Evolutionary conservation across 1,140 invertebrate species (phyloP), one percentile per base, ranked within the genome.

Genomic region (Pogonognathellus flavescens): DNA sequence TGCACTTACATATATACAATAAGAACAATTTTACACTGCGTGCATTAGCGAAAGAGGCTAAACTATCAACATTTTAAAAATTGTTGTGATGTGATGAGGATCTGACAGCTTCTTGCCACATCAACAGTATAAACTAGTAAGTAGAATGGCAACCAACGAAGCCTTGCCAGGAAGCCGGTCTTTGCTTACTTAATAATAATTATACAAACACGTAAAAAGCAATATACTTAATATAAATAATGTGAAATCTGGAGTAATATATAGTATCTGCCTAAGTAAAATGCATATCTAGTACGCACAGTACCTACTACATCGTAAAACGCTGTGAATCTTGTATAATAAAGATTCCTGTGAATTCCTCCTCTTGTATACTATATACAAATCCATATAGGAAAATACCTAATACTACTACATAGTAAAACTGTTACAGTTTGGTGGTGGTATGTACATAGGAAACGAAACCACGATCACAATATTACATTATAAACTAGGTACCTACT

Each of bases 111-210:
- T 66, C 25, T n/a, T 20, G 18, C 10, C 25, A 66, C 25, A 66
- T 11, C 14, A 41, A 41, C 31, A 41, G 31, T 6, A 41, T 41
- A 41, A 41, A 41, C 31, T 41, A 41, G 10, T n/a, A 18, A 59
- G 55, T n/a, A 66, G 62, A 10, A 66, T 10, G 20, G 62, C 62
- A 66, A 66, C 20, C 62, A 66, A 25, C 62, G 62, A 76, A 76
- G 31, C 31, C 25, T 13, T 49, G 70, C 41, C 70, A 50, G 70
- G 41, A 76, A 49, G 70, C 70, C 70, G 31, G 41, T 76, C 70
- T 76, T 76, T 76, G 41, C 22, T 76, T 76, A 14, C 49, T 76
- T 76, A 76, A 76, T 76, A 76, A 76, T 76, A 76, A 76, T 76
- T 49, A 76, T 16, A 50, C 31, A 31, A 76, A 76, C 70, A 76